Percentiles rank a stretch among this genome's conserved stretches.
Evolutionary conservation across 2,888 invertebrate species (phyloP).

Genomic region (Aphodius granarius): DNA sequence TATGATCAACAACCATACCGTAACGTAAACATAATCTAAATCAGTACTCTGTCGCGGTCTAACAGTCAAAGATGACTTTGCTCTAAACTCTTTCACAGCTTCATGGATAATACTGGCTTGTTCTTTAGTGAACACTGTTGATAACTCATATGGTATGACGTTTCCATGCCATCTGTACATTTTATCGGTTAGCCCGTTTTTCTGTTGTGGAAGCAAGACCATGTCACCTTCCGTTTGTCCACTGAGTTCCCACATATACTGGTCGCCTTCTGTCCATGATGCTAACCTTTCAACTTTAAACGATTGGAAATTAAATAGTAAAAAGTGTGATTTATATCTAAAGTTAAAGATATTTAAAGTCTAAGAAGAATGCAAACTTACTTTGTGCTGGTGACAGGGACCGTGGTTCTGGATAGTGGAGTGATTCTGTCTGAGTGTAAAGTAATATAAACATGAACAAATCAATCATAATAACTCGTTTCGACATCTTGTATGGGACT

Average conservation of each 20-base stretch:
- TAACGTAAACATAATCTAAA: conserved; percentile 21
- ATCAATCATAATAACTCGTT: too few species aligned
- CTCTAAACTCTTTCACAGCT: conserved; percentile 13
- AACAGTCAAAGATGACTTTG: conserved; percentile 17
- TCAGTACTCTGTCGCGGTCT: conserved; percentile 6
- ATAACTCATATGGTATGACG: conserved; percentile 21
- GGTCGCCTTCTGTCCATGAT: conserved; percentile 2
- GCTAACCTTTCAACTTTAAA: not conserved
- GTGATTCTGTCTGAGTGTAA: too few species aligned
- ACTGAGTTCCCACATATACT: conserved; percentile 24
- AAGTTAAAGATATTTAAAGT: not conserved
- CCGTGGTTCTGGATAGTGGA: not conserved
- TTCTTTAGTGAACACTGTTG: conserved; percentile 15
- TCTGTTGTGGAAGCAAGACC: conserved; percentile 17
- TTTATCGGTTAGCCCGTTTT: conserved; percentile 23
- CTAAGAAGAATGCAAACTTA: not conserved
- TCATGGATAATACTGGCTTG: conserved; percentile 19
- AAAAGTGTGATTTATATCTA: too few species aligned
- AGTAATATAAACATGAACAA: too few species aligned
- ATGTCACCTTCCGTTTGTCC: conserved; percentile 30
- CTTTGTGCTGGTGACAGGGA: not conserved
- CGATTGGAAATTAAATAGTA: not conserved
- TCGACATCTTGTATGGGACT: too few species aligned
- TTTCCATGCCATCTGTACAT: conserved; percentile 15
- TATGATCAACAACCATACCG: conserved; percentile 10